These are phyloP conservation scores for Sesamia inferens DNA, from an alignment of 2,888 invertebrate genomes.

Conservation along the genomic window DNA sequence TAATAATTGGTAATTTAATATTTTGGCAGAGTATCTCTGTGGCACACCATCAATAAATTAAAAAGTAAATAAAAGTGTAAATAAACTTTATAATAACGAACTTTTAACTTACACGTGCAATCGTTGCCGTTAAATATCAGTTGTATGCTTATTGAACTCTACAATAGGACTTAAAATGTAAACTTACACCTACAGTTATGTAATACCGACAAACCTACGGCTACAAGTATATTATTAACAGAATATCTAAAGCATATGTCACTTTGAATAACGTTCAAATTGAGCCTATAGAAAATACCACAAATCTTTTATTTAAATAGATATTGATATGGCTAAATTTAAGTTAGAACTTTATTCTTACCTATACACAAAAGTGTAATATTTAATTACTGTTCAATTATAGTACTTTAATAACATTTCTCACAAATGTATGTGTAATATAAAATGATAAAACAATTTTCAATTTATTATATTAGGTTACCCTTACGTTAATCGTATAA, in stretches of 20 bases:
- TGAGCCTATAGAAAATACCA: slow-evolving; percentile 91
- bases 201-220: slow-evolving; percentile 88
- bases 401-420: slow-evolving; percentile 89
- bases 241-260: slow-evolving; percentile 90
- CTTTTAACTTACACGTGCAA: slow-evolving; percentile 87
- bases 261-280: slow-evolving; percentile 90
- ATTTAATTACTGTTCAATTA: slow-evolving; percentile 89
- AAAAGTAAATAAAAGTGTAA: slow-evolving; percentile 89
- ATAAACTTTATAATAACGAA: slow-evolving; percentile 89
- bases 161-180: slow-evolving; percentile 83
- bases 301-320: slow-evolving; percentile 90
- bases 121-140: slow-evolving; percentile 89
- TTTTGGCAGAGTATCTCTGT: slow-evolving; percentile 90
- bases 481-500: slow-evolving; percentile 90
- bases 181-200: slow-evolving; percentile 83
- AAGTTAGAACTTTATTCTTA: slow-evolving; percentile 90
- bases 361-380: slow-evolving; percentile 90
- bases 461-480: slow-evolving; percentile 90
- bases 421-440: slow-evolving; percentile 90
- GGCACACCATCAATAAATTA: slow-evolving; percentile 90
- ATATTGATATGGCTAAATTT: slow-evolving; percentile 91
- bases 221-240: slow-evolving; percentile 90
- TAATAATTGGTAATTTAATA: slow-evolving; percentile 88
- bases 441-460: slow-evolving; percentile 91
- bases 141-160: slow-evolving; percentile 86